These are phyloP conservation scores for Aradophagus sp. DNA, from an alignment of 1,140 invertebrate genomes.

Conservation along the genomic window DNA sequence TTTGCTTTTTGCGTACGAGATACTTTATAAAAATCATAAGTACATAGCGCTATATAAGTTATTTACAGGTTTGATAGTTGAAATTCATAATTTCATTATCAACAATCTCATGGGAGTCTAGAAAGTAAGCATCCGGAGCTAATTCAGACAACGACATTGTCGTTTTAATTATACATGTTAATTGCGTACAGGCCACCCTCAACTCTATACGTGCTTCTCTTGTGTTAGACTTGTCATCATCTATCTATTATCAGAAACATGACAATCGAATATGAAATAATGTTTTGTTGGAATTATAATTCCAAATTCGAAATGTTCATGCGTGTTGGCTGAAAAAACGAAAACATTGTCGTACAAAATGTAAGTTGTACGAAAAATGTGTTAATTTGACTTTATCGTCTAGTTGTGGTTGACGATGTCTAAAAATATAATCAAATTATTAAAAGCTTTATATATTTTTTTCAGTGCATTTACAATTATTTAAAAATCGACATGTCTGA, in stretches of 20 bases:
- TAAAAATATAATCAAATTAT: too few relatives aligned
- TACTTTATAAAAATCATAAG: slow-evolving; percentile 17
- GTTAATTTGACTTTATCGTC: too few relatives aligned
- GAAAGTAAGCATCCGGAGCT: slow-evolving; percentile 60
- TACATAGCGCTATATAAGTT: slow-evolving; percentile 31
- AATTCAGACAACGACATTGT: slow-evolving; percentile 65
- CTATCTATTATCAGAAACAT: slow-evolving; percentile 43
- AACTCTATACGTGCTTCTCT: slow-evolving; percentile 61
- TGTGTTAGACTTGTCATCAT: slow-evolving; percentile 58
- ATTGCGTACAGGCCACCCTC: slow-evolving; percentile 69
- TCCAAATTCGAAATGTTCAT: too few relatives aligned
- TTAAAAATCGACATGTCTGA: too few relatives aligned
- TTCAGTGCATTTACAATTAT: too few relatives aligned
- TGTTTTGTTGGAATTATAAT: too few relatives aligned
- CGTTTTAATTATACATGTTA: slow-evolving; percentile 75
- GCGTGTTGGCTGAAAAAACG: too few relatives aligned
- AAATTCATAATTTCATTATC: slow-evolving; percentile 62
- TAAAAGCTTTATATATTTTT: too few relatives aligned
- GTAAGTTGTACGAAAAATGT: too few relatives aligned
- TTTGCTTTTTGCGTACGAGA: not conserved
- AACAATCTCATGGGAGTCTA: slow-evolving; percentile 65
- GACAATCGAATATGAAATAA: slow-evolving; percentile 42
- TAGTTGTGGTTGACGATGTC: too few relatives aligned
- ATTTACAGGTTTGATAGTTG: slow-evolving; percentile 45
- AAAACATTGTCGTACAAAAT: too few relatives aligned